phyloP scores from a whole-genome alignment of 1,140 invertebrate species.

The Pachypsylla venusta region DNA sequence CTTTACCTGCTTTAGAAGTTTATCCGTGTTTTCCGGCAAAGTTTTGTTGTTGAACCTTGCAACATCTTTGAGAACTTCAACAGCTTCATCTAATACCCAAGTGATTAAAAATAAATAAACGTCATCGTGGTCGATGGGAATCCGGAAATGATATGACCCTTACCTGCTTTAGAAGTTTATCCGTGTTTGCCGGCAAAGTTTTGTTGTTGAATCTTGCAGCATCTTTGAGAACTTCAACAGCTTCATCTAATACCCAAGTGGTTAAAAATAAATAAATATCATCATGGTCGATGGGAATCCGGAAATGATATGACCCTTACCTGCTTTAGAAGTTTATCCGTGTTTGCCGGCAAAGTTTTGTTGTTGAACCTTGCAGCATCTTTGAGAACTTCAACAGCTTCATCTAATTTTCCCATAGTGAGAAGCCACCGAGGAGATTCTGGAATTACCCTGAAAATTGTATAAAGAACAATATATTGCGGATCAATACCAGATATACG shows the following conservation, averaged over 20 bases:
- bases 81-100: constrained; percentile 50
- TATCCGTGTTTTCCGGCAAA: constrained; percentile 43
- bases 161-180: constrained; percentile 40
- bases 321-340: constrained; percentile 42
- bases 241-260: no score
- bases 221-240: constrained; percentile 46
- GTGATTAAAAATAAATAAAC: no score
- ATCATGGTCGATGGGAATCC: no score
- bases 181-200: constrained; percentile 41
- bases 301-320: no score
- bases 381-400: constrained; percentile 50
- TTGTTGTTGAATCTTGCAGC: constrained; percentile 48
- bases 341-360: constrained; percentile 39
- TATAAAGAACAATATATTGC: background rate
- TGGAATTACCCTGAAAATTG: constrained; percentile 42
- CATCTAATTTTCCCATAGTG: constrained; percentile 48
- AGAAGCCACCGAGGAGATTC: constrained; percentile 75
- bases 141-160: no score
- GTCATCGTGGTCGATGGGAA: no score
- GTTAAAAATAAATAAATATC: no score
- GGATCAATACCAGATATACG: background rate
- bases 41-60: constrained; percentile 43
- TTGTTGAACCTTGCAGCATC: constrained; percentile 48
- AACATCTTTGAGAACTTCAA: constrained; percentile 47
- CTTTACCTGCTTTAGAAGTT: constrained; percentile 36